phyloP scores from a whole-genome alignment of 2,888 invertebrate species.

The Sinelater perroti region DNA sequence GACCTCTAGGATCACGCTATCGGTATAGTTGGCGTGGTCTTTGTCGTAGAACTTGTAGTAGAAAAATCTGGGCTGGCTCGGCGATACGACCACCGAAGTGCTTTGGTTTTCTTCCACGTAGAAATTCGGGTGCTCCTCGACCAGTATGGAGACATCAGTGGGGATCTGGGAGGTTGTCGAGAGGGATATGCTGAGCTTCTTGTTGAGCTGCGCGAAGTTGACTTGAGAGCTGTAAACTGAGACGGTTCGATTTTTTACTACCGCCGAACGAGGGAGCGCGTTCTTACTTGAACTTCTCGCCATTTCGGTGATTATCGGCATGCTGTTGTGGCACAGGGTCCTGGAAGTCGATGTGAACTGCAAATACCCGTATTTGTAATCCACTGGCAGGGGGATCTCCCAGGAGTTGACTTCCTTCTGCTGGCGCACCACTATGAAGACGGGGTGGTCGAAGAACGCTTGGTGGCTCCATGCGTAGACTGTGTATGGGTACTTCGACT shows the following conservation, averaged over 20 bases:
- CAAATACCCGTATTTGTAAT: slow-evolving; percentile 46
- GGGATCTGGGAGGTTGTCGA: slow-evolving; percentile 68
- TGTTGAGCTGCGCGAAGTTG: slow-evolving; percentile 60
- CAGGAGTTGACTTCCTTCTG: slow-evolving; percentile 63
- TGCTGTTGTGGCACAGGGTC: slow-evolving; percentile 70
- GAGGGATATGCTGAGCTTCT: slow-evolving; percentile 63
- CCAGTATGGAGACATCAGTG: slow-evolving; percentile 65
- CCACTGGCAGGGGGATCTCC: slow-evolving; percentile 46
- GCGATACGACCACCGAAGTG: slow-evolving; percentile 47
- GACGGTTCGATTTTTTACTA: background rate
- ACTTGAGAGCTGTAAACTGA: too few species aligned
- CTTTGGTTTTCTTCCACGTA: slow-evolving; percentile 59
- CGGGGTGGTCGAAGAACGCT: slow-evolving; percentile 12
- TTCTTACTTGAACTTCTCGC: slow-evolving; percentile 10
- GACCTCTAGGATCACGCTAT: slow-evolving; percentile 69
- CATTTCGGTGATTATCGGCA: slow-evolving; percentile 52
- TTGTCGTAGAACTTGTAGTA: slow-evolving; percentile 65
- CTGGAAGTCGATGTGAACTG: slow-evolving; percentile 65
- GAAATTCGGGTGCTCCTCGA: slow-evolving; percentile 67
- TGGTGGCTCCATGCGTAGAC: slow-evolving; percentile 18
- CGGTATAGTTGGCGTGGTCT: slow-evolving; percentile 43
- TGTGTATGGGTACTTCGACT: slow-evolving; percentile 25
- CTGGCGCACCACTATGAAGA: slow-evolving; percentile 71
- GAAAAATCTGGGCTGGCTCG: slow-evolving; percentile 68
- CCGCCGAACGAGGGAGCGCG: too few species aligned